Percentiles rank a stretch among this genome's conserved stretches.
Evolutionary conservation across 1,140 invertebrate species (phyloP).

Genomic region (Drosophila ohnishii): DNA sequence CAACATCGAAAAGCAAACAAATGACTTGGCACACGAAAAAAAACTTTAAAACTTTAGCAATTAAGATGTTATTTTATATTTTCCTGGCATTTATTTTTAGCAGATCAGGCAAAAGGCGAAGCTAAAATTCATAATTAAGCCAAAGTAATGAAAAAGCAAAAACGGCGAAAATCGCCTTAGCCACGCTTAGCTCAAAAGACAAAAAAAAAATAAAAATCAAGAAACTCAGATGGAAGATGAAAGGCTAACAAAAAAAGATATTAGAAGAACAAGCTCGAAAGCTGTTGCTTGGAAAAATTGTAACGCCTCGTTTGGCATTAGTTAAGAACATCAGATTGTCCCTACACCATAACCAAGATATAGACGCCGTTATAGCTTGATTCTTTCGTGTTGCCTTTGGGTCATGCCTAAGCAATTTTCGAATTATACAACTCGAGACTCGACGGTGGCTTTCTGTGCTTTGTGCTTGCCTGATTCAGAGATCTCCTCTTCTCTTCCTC

Average conservation of each 20-base stretch:
- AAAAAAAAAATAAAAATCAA: constrained; percentile 1
- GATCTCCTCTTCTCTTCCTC: neutral
- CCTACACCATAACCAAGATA: constrained; percentile 19
- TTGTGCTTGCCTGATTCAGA: constrained; percentile 8
- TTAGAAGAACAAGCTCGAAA: constrained; percentile 19
- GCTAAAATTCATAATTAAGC: constrained; percentile 37
- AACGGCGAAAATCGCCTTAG: constrained; percentile 25
- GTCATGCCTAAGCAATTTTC: constrained; percentile 49
- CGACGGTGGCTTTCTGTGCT: constrained; percentile 4
- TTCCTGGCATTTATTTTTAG: constrained; percentile 37
- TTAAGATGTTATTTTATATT: constrained; percentile 44
- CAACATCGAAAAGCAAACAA: constrained; percentile 25
- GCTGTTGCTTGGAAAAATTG: constrained; percentile 10
- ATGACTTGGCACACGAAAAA: constrained; percentile 43
- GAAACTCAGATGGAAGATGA: neutral
- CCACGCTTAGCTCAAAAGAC: constrained; percentile 11
- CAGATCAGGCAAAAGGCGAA: constrained; percentile 21
- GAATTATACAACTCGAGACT: constrained; percentile 11
- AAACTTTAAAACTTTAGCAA: constrained; percentile 22
- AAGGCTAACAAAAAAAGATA: constrained; percentile 8
- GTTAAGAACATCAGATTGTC: constrained; percentile 20
- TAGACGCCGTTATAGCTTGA: constrained; percentile 23
- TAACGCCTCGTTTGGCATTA: constrained; percentile 48
- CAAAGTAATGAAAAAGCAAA: constrained; percentile 32
- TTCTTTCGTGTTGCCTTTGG: constrained; percentile 12